These are phyloP conservation scores for Meloidogyne hapla DNA, from an alignment of 1,140 invertebrate species.

Conservation along the genomic window DNA sequence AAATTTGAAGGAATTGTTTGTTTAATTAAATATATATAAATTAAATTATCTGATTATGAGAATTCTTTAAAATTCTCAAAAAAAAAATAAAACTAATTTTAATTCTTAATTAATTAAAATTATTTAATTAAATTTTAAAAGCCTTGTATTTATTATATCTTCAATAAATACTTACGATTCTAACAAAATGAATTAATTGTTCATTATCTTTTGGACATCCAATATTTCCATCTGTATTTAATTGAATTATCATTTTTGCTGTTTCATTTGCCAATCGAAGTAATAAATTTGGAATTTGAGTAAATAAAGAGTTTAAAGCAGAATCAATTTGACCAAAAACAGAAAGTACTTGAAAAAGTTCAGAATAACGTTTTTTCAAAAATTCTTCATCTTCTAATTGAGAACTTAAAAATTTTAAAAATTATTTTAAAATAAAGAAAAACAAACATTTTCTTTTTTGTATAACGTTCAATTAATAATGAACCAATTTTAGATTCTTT, in stretches of 20 bases:
- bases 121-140: neutral
- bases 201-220: constrained; percentile 23
- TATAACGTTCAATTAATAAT: constrained; percentile 22
- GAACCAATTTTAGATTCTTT: constrained; percentile 26
- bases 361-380: constrained; percentile 30
- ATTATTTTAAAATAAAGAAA: neutral
- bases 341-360: constrained; percentile 39
- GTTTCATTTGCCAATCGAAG: constrained; percentile 40
- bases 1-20: no score
- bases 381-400: constrained; percentile 7
- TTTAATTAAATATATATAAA: no score
- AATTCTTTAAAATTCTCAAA: no score
- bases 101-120: no score
- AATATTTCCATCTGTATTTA: constrained; percentile 23
- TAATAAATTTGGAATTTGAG: constrained; percentile 29
- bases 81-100: no score
- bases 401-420: constrained; percentile 13
- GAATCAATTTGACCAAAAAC: constrained; percentile 55
- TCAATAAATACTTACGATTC: constrained; percentile 14
- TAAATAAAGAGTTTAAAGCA: constrained; percentile 41
- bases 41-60: no score
- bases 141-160: neutral
- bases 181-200: constrained; percentile 17
- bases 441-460: constrained; percentile 12
- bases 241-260: constrained; percentile 43